Evolutionary conservation across 2,888 invertebrate genomes (phyloP).

Genomic region (Chymomyza amoena): DNA sequence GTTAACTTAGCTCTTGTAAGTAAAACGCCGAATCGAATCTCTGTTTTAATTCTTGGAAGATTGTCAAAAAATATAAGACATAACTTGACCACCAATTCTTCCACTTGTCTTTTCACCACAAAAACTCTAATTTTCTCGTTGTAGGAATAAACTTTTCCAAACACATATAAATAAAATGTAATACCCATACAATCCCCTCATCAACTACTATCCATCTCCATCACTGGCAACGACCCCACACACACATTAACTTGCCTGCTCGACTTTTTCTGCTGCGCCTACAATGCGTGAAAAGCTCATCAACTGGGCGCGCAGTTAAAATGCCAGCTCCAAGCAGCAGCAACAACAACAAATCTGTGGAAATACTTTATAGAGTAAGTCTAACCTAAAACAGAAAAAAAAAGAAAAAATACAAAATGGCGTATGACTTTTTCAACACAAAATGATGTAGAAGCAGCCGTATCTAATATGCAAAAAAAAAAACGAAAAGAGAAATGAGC

Average conservation of each 20-base stretch:
- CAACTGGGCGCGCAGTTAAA: constrained; percentile 49
- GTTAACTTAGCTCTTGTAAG: too few species aligned
- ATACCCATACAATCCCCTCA: too few species aligned
- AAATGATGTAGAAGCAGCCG: constrained; percentile 68
- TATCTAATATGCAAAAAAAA: constrained; percentile 58
- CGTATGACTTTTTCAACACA: constrained; percentile 20
- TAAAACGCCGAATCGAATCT: too few species aligned
- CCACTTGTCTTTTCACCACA: too few species aligned
- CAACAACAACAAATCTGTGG: constrained; percentile 23
- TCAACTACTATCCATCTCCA: too few species aligned
- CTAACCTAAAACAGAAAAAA: neutral
- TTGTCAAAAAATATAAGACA: too few species aligned
- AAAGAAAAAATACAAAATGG: constrained; percentile 8
- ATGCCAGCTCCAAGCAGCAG: constrained; percentile 10
- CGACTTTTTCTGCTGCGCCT: constrained; percentile 50
- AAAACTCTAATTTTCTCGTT: too few species aligned
- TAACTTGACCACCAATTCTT: too few species aligned
- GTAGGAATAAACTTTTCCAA: too few species aligned
- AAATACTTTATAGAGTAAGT: neutral
- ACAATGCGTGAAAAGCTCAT: constrained; percentile 73
- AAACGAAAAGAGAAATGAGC: constrained; percentile 10
- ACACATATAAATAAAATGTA: too few species aligned
- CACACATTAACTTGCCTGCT: constrained; percentile 2
- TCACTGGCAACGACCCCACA: neutral
- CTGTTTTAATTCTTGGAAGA: too few species aligned